These are phyloP conservation scores for Pantherophis alleghaniensis DNA, from an alignment of 2,797 vertebrate genomes.

Conservation along the genomic window DNA sequence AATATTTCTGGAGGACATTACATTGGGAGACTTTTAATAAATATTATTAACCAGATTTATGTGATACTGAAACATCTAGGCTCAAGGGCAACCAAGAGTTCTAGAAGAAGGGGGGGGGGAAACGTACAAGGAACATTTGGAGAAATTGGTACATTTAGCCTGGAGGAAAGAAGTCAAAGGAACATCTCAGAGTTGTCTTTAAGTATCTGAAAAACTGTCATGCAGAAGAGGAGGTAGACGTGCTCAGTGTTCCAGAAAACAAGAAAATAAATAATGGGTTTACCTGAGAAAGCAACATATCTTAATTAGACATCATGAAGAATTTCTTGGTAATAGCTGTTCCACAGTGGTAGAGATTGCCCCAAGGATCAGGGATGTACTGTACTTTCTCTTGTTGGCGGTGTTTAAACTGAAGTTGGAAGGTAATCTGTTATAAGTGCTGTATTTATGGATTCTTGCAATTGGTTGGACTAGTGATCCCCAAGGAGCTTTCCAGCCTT, in stretches of 20 bases:
- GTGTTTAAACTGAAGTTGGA: background rate
- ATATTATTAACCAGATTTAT: background rate
- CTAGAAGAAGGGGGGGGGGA: background rate
- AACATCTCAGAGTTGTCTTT: background rate
- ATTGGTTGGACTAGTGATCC: background rate
- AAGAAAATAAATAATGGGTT: background rate
- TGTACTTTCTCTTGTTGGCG: background rate
- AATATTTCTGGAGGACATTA: background rate
- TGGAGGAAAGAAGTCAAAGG: background rate
- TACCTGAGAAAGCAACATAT: background rate
- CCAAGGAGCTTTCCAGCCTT: background rate
- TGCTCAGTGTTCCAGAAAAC: background rate
- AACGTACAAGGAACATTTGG: background rate
- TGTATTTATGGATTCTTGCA: background rate
- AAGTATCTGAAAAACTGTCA: background rate
- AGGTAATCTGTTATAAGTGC: background rate
- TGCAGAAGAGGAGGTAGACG: background rate
- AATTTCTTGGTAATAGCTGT: background rate
- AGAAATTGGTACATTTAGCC: background rate
- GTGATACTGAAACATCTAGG: background rate
- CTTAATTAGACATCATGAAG: background rate
- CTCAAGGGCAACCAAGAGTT: background rate
- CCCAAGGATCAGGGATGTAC: background rate
- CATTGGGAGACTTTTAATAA: background rate
- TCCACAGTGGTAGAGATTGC: background rate